Evolutionary conservation across 92 coral and sea anemone genomes (phyloP), one percentile per base, ranked within the genome.

Genomic region (Porites rus): DNA sequence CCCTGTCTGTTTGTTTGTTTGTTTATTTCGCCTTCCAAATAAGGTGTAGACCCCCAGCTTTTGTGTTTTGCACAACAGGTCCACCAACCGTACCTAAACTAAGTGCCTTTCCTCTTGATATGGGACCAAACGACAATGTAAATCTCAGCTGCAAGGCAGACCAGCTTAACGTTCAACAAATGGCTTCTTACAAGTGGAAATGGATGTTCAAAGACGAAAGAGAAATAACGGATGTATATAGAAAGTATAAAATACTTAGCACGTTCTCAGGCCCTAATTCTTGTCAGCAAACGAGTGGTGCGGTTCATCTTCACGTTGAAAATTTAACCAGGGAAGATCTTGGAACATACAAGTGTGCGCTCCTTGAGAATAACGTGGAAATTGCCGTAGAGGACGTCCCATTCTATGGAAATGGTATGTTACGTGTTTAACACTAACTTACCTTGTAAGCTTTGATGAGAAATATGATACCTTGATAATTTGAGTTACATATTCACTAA

Each of bases 401-500:
- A 1, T 61, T 76, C 18, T 61, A 76, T 28, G 13, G 28, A 51
- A 7, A 56, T 25, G 81, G 81, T 76, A 60, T 56, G 81, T 54
- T 21, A 1, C 2, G 31, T 28, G 31, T 2, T 28, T 2, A 1
- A 2, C 0, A 2, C 31, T 28, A 3, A 28, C 31, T 2, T 28
- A 22, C 24, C 1, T 22, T 28, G 31, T 28, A 28, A 28, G 31
- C 3, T 28, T 28, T 28, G 31, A 28, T 28, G 31, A 28, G 31
- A 28, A 28, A 1, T 28, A 2, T 28, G 2, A 0, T 28, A 0
- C 31, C 31, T 28, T 28, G 31, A 28, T 28, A 28, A 2, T 28
- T 2, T 1, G 31, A 28, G 3, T 28, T 28, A 28, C 31, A 28
- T 28, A 28, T 28, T 28, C 31, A 2, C 31, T 28, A 28, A 1